Evolutionary conservation across 1,140 invertebrate genomes (phyloP), one percentile per base, ranked within the genome.

Genomic region (Mercenaria mercenaria): DNA sequence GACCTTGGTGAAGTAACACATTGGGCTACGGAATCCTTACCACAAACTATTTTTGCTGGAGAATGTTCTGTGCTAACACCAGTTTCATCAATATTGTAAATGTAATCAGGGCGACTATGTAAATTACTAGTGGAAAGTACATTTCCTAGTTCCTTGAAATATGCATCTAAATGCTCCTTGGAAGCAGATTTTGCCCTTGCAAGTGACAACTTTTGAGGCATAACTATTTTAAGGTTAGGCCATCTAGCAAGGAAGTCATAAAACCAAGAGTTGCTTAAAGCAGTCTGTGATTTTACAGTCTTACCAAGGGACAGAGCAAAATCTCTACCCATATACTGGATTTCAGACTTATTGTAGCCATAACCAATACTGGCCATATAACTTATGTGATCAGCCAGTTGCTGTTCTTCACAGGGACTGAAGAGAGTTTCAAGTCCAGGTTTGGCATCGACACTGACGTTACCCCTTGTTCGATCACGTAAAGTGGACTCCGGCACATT

Each of bases 341-440:
- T 69, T 23, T 82, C 72, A 23, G 37, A 18, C 37, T 82, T 81
- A 20, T 39, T 74, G 69, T 88, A 88, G 4, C 61, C 83, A 72
- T 90, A 90, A 10, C 83, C 84, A 67, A 88, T 87, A 20, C 47
- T n/a, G 34, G 74, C 83, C 77, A 90, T 81, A 29, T 90, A 87
- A 10, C 8, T 41, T n/a, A 81, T 34, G 76, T 90, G 76, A 26
- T 85, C 20, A 2, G 67, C 88, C 13, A 90, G 41, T 43, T 85
- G 4, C n/a, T 39, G 0, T 69, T 90, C 81, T 32, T 90, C 81
- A 43, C 26, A 32, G 8, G 0, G 3, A 72, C n/a, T 52, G 32
- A 74, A 37, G 2, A 69, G 8, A 20, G 13, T 74, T 13, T 41
- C 52, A 0, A 26, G 39, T 10, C 47, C 79, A 26, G 37, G 41